Percentiles rank a stretch among this genome's conserved stretches.
These are phyloP conservation scores for fruit fly (Drosophila melanogaster) DNA, from an alignment of 1,140 invertebrate species.

Conservation along the genomic window Release_6_plus_ISO1_MT NT_033779.5:1585501-1586000, in stretches of 20 bases:
- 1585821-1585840: conserved; percentile 64
- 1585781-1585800: conserved; percentile 53
- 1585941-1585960: conserved; percentile 51
- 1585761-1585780: conserved; percentile 44
- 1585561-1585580: conserved; percentile 89
- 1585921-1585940: conserved; percentile 70
- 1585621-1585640: conserved; percentile 89
- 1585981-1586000: conserved; percentile 20
- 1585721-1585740: conserved; percentile 15
- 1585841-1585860: conserved; percentile 61
- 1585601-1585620: conserved; percentile 88
- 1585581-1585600: conserved; percentile 89
- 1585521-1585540: conserved; percentile 88
- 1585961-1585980: conserved; percentile 52
- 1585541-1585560: conserved; percentile 87
- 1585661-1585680: conserved; percentile 45
- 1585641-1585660: conserved; percentile 88
- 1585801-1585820: conserved; percentile 49
- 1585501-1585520: conserved; percentile 87
- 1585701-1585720: conserved; percentile 22
- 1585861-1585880: conserved; percentile 71
- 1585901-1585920: conserved; percentile 59
- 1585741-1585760: conserved; percentile 36
- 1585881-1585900: conserved; percentile 69
- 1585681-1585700: conserved; percentile 39